These are phyloP conservation scores for Tautogolabrus adspersus DNA, from an alignment of 2,113 vertebrate genomes.

Conservation along the genomic window DNA sequence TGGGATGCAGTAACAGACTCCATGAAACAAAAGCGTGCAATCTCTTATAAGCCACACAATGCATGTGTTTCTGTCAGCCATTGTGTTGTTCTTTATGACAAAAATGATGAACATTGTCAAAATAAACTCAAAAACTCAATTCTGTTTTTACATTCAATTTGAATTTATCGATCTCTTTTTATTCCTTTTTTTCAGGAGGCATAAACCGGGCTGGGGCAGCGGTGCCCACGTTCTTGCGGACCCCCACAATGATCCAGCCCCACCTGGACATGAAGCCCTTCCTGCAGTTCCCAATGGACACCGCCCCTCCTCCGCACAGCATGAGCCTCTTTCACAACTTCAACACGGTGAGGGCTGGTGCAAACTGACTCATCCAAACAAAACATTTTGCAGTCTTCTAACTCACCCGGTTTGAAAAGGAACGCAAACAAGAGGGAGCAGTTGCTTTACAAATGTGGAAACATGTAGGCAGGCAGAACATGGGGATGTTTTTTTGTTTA, in stretches of 20 bases:
- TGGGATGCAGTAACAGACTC: constrained; percentile 26
- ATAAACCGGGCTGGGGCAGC: constrained; percentile 83
- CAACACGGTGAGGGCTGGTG: constrained; percentile 78
- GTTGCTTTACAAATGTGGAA: neutral
- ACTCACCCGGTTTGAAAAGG: neutral
- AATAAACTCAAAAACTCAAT: neutral
- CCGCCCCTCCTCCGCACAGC: constrained; percentile 79
- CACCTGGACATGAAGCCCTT: constrained; percentile 87
- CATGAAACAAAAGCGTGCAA: constrained; percentile 9
- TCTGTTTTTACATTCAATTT: neutral
- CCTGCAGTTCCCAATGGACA: constrained; percentile 86
- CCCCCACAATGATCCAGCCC: constrained; percentile 83
- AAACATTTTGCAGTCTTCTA: neutral
- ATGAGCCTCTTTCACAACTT: constrained; percentile 87
- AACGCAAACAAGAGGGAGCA: neutral
- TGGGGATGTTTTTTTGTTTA: neutral
- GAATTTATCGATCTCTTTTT: neutral
- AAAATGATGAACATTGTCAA: neutral
- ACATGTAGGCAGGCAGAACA: neutral
- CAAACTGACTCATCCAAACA: constrained; percentile 9
- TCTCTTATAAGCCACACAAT: constrained; percentile 13
- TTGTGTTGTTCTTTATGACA: neutral
- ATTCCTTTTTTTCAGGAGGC: constrained; percentile 74
- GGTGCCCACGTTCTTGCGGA: constrained; percentile 85
- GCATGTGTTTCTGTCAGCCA: neutral